These are phyloP conservation scores for Vultur gryphus DNA, from an alignment of 2,797 vertebrate species.

Conservation along the genomic window DNA sequence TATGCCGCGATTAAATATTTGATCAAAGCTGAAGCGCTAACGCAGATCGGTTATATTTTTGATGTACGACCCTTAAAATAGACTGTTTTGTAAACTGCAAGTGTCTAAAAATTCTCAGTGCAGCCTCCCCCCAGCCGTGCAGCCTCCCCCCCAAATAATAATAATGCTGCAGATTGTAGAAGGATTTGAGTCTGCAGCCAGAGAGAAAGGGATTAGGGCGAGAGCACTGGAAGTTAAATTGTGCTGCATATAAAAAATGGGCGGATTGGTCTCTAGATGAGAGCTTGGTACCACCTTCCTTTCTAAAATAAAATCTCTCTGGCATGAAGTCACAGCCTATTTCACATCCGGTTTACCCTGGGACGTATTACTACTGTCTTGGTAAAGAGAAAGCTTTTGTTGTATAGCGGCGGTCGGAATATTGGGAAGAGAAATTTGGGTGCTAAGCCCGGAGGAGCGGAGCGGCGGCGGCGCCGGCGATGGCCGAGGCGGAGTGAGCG, in stretches of 20 bases:
- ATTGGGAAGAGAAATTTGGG: constrained; percentile 65
- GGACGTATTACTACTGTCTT: constrained; percentile 80
- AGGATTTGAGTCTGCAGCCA: constrained; percentile 85
- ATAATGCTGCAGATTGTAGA: constrained; percentile 76
- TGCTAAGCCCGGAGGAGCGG: constrained; percentile 64
- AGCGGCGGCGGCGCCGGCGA: constrained; percentile 81
- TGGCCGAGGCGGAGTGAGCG: constrained; percentile 81
- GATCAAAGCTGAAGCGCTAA: constrained; percentile 3
- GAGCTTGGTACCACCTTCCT: constrained; percentile 87
- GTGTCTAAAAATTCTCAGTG: neutral
- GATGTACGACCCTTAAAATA: constrained; percentile 34
- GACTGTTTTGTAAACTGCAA: constrained; percentile 9
- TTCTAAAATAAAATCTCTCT: constrained; percentile 87
- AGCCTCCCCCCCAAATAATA: neutral
- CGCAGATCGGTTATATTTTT: neutral
- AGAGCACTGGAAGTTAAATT: constrained; percentile 90
- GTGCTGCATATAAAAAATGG: constrained; percentile 92
- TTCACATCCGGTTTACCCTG: constrained; percentile 86
- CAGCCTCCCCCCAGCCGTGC: neutral
- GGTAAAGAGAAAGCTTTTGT: constrained; percentile 77
- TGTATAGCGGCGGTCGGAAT: constrained; percentile 71
- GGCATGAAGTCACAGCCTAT: constrained; percentile 87
- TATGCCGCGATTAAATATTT: neutral
- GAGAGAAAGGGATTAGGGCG: constrained; percentile 84
- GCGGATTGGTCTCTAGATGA: constrained; percentile 87